Evolutionary conservation across 2,797 vertebrate genomes (phyloP).

Genomic region (Fringilla coelebs): DNA sequence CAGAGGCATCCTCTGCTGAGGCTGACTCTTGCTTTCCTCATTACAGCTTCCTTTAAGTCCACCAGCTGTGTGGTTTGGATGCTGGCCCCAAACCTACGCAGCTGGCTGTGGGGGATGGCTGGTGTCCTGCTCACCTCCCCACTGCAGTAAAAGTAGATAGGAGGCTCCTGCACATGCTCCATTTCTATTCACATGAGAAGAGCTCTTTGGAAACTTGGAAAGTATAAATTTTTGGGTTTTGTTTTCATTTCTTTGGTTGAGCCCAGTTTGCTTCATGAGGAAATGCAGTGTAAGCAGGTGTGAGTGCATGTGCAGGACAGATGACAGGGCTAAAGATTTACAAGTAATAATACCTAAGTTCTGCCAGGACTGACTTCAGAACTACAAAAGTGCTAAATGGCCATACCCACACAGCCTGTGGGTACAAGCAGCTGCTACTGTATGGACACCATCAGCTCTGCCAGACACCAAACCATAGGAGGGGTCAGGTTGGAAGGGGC

Average conservation of each 20-base stretch:
- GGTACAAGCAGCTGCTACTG: not conserved
- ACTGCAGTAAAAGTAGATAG: not conserved
- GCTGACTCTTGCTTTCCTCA: not conserved
- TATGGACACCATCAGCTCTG: rapidly evolving
- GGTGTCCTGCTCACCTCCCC: not conserved
- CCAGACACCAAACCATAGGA: not conserved
- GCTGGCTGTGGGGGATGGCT: not conserved
- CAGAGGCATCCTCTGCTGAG: not conserved
- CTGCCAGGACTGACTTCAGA: not conserved
- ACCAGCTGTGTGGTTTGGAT: not conserved
- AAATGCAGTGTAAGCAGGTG: not conserved
- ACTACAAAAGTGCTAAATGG: not conserved
- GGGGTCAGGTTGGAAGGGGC: not conserved
- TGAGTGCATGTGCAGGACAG: not conserved
- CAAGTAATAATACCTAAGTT: not conserved
- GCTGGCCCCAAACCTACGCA: not conserved
- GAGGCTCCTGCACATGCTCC: not conserved
- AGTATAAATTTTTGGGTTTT: not conserved
- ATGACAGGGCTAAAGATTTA: not conserved
- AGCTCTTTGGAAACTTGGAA: not conserved
- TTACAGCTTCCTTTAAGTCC: not conserved
- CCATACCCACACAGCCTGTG: not conserved
- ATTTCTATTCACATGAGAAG: not conserved
- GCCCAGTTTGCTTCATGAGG: not conserved
- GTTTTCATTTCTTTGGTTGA: not conserved